Base-by-base conservation (phyloP, 64 coral and sea anemone species). In the Catalaphyllia jardinei region DNA sequence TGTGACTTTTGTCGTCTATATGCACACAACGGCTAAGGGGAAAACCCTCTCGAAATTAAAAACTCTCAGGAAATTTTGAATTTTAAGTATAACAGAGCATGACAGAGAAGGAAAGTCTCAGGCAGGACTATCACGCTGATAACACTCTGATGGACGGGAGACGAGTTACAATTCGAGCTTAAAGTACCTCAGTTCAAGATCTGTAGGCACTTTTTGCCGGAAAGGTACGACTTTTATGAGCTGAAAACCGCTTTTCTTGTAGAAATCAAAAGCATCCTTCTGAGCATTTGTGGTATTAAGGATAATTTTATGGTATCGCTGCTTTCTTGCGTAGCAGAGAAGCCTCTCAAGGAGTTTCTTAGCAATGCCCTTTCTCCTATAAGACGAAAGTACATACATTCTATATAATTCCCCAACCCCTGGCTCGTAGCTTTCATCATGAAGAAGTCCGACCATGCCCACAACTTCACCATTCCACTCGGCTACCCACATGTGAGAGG, bases 371-470 rank as follows among this genome's bases (percentile, higher is more conserved):
- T n/a, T n/a, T n/a, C n/a, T n/a, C n/a, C n/a, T n/a, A n/a, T n/a
- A n/a, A n/a, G n/a, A n/a, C n/a, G 8, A 42, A 22, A 86, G 76
- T 1, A 95, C 94, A 19, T 86, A 89, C 94, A 95, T 95, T 35
- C 94, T 82, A 10, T 89, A 71, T 14, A 95, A 30, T 17, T 95
- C 90, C 16, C 22, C 90, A 8, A 82, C 67, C 20, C 90, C 86
- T 8, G 60, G 89, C 22, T 88, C 83, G 4, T 76, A 72, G 35
- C 75, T 87, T 31, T 77, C 79, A 49, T 77, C 71, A 18, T 89
- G 17, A 4, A 62, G 0, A 16, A 95, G 51, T 49, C 94, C 94
- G 4, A 92, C 90, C 86, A 92, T 95, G 18, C 94, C 94, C 1
- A 89, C 79, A n/a, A 9, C 86, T 55, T 89, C 51, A 4, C 79